Evolutionary conservation across 2,888 invertebrate species (phyloP).

Genomic region (Nowickia ferox): DNA sequence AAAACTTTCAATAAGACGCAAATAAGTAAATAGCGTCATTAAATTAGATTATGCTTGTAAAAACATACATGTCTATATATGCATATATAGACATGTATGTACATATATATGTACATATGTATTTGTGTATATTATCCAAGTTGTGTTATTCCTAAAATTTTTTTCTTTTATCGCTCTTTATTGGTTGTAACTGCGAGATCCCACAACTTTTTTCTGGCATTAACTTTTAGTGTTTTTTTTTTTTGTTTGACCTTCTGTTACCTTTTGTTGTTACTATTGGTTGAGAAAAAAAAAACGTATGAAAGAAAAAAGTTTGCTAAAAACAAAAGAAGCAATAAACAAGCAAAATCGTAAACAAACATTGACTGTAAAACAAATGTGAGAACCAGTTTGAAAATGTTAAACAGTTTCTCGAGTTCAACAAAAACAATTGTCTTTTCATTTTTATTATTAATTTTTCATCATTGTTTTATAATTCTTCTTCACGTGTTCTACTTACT

Average conservation of each 20-base stretch:
- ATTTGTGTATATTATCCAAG: not conserved
- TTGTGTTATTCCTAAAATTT: not conserved
- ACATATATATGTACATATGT: too few species aligned
- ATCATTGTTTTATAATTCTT: constrained; percentile 13
- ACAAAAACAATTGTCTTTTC: constrained; percentile 53
- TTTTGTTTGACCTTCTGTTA: constrained; percentile 66
- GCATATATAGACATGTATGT: too few species aligned
- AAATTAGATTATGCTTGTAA: not conserved
- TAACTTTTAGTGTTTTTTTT: not conserved
- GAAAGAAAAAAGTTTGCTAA: not conserved
- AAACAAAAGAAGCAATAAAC: not conserved
- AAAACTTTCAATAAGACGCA: not conserved
- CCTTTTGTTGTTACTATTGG: constrained; percentile 45
- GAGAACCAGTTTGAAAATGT: constrained; percentile 64
- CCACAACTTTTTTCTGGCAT: constrained; percentile 24
- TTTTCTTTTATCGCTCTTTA: constrained; percentile 28
- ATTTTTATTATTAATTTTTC: constrained; percentile 22
- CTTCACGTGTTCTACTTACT: not conserved
- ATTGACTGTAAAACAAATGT: constrained; percentile 27
- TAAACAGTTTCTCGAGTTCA: constrained; percentile 52
- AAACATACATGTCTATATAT: too few species aligned
- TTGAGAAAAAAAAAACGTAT: not conserved
- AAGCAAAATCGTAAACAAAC: constrained; percentile 36
- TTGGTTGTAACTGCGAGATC: constrained; percentile 29
- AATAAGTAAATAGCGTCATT: not conserved